phyloP scores from a whole-genome alignment of 2,888 invertebrate genomes.

The Proisotoma minuta region DNA sequence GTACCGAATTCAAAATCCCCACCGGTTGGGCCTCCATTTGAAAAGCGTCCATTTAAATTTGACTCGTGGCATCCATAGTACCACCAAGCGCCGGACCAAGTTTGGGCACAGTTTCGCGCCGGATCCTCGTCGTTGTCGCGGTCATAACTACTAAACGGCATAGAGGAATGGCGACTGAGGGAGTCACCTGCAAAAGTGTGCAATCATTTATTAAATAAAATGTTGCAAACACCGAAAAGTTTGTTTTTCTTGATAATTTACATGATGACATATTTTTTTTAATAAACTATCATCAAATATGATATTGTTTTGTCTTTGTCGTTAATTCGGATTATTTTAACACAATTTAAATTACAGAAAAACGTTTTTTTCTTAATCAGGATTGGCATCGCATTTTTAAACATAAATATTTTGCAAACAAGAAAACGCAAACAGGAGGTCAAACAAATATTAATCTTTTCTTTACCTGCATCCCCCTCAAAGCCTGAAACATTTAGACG shows the following conservation, averaged over 20 bases:
- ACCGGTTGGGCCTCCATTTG: constrained; percentile 7
- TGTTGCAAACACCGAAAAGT: no score
- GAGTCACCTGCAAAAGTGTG: constrained; percentile 46
- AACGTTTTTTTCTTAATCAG: no score
- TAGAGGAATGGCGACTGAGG: constrained; percentile 43
- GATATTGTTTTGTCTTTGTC: no score
- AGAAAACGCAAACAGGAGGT: background rate
- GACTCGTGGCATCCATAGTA: constrained; percentile 46
- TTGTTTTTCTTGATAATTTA: no score
- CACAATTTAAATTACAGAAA: no score
- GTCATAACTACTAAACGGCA: constrained; percentile 46
- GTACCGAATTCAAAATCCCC: constrained; percentile 24
- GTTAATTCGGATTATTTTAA: no score
- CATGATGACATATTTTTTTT: no score
- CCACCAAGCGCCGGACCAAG: constrained; percentile 47
- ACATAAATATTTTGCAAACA: no score
- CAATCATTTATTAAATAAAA: no score
- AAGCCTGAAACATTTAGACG: constrained; percentile 13
- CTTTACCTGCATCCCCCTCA: constrained; percentile 15
- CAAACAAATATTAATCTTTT: background rate
- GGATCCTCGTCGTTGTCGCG: constrained; percentile 44
- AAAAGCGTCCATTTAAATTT: constrained; percentile 29
- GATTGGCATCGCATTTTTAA: no score
- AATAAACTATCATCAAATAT: no score
- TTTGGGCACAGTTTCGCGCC: constrained; percentile 44